phyloP scores from a whole-genome alignment of 2,113 vertebrate genomes.

The Odocoileus virginianus region DNA sequence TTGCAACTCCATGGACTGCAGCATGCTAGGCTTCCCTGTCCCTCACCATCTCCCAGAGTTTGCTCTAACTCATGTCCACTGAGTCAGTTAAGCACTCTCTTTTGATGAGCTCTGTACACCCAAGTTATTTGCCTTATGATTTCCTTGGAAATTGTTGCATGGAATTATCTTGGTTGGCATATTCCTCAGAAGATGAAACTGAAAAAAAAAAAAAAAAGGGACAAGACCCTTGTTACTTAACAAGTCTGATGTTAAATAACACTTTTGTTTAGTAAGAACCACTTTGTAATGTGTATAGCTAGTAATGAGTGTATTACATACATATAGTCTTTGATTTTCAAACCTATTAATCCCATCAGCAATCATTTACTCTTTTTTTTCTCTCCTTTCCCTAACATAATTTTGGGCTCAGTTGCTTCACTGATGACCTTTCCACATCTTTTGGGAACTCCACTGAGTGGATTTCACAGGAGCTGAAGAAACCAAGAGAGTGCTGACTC shows the following conservation, averaged over 20 bases:
- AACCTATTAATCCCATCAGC: not conserved
- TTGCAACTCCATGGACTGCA: not conserved
- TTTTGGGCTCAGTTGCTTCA: not conserved
- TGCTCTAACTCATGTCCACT: not conserved
- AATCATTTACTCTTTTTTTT: not conserved
- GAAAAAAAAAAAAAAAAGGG: not conserved
- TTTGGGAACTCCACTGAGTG: not conserved
- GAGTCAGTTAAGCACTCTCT: not conserved
- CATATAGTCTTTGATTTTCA: not conserved
- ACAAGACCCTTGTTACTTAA: not conserved
- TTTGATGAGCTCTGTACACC: not conserved
- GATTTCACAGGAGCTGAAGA: not conserved
- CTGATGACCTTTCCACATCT: not conserved
- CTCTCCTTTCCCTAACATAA: not conserved
- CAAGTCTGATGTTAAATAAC: not conserved
- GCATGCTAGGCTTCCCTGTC: not conserved
- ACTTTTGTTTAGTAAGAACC: constrained; percentile 9
- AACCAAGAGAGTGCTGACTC: not conserved
- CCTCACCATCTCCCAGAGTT: not conserved
- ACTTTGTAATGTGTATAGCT: not conserved
- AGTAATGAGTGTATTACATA: not conserved
- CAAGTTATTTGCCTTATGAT: not conserved
- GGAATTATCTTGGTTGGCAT: not conserved
- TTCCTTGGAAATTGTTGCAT: not conserved
- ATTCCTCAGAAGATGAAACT: not conserved